These are phyloP conservation scores for Tenualosa ilisha DNA, from an alignment of 2,797 vertebrate genomes.

Conservation along the genomic window DNA sequence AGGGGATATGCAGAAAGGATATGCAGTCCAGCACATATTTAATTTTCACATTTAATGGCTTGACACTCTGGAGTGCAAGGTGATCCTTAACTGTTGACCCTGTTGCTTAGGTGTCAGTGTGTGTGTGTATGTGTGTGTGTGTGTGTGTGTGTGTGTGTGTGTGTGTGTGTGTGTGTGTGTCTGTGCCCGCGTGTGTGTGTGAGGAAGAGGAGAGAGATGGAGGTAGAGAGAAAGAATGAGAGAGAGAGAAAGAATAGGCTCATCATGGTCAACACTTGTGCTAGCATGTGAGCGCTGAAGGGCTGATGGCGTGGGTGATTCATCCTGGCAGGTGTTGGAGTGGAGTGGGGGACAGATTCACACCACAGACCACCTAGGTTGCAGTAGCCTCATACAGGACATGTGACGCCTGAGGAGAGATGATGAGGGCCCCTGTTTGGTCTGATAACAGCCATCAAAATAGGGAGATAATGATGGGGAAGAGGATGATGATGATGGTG, in stretches of 20 bases:
- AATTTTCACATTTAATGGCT: not conserved
- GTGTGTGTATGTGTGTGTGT: not conserved
- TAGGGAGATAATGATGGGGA: not conserved
- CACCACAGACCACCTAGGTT: not conserved
- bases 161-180: not conserved
- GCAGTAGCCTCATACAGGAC: not conserved
- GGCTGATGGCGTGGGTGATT: constrained; percentile 6
- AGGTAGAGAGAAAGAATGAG: not conserved
- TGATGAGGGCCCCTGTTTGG: not conserved
- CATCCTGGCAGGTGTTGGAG: constrained; percentile 3
- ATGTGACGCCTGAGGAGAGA: not conserved
- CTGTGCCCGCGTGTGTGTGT: not conserved
- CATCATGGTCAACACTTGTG: not conserved
- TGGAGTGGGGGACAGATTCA: not conserved
- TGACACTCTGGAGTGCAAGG: not conserved
- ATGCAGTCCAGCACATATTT: not conserved
- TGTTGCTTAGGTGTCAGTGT: not conserved
- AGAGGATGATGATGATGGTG: not conserved
- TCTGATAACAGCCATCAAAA: not conserved
- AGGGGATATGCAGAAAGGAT: not conserved
- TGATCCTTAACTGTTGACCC: not conserved
- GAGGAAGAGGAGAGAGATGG: not conserved
- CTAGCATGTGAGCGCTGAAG: not conserved
- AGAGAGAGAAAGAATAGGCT: not conserved
- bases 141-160: not conserved